phyloP scores from a whole-genome alignment of 2,113 vertebrate species.

The Strix uralensis region DNA sequence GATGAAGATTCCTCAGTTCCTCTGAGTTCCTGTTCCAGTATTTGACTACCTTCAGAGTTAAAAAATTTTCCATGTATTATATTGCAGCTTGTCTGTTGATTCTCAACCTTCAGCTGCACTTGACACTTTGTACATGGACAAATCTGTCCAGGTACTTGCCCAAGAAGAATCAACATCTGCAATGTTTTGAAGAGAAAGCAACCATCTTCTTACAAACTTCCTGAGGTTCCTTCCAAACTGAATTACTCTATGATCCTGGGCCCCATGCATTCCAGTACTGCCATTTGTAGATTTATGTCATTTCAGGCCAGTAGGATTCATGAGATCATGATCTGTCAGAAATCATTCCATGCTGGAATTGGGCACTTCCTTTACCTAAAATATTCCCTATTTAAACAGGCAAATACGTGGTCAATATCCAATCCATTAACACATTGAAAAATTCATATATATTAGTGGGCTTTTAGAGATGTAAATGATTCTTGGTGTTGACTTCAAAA shows the following conservation, averaged over 20 bases:
- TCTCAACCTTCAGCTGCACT: not conserved
- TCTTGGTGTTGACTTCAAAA: not conserved
- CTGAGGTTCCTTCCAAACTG: not conserved
- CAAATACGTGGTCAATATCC: not conserved
- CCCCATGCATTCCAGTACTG: not conserved
- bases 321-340: not conserved
- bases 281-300: not conserved
- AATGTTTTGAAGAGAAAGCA: not conserved
- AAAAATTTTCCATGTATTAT: not conserved
- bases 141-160: not conserved
- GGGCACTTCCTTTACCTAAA: not conserved
- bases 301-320: not conserved
- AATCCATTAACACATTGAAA: not conserved
- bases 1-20: not conserved
- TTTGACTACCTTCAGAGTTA: not conserved
- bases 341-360: not conserved
- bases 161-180: not conserved
- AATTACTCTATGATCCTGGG: not conserved
- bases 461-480: not conserved
- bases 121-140: not conserved
- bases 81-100: not conserved
- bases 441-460: not conserved
- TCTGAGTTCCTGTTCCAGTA: not conserved
- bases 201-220: not conserved
- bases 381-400: not conserved